Base-by-base conservation (phyloP, 2,113 vertebrate genomes). In the Melanerpes formicivorus region DNA sequence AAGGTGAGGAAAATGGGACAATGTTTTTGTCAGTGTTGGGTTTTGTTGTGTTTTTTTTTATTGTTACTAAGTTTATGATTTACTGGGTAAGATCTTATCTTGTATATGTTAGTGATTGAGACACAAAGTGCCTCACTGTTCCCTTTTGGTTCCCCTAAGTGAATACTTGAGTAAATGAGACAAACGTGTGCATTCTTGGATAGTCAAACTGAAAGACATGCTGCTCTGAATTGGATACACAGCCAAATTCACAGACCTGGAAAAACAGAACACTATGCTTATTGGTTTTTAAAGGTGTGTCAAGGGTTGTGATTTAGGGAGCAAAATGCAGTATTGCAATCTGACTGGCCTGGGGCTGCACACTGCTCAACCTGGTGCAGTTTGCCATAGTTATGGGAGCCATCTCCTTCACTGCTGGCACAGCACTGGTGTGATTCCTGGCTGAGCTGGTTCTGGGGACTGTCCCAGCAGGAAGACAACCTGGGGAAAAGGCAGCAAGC, bases 351-450 rank as follows among this genome's bases (percentile, higher is more conserved):
- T 18, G 59, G 42, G 58, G 34, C 21, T 25, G 16, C 10, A 3
- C 1, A 0, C n/a, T 12, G 12, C 26, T 67, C 21, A 10, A 16
- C 27, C 12, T 22, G 59, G 2, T 17, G 46, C 13, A 10, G 4
- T 52, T 11, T 3, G 10, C 30, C 3, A 1, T 7, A n/a, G 27
- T 7, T 1, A 6, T 9, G 32, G 40, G 22, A 9, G 58, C 46
- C 26, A 3, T 8, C 21, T 81, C 12, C 23, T 34, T 58, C 0
- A 1, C 34, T 10, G 2, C 30, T 19, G 48, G 30, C n/a, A 40
- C 34, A 17, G 22, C 71, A 22, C 19, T 22, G 18, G 48, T 6
- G 65, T 18, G 55, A 21, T 9, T 10, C 11, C 2, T 1, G 18
- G 60, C 23, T 21, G n/a, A 17, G 72, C 63, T 14, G 14, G 14